A percentile compares a stretch with the other conserved stretches of the same genome.
Evolutionary conservation across 2,888 invertebrate genomes (phyloP).

Genomic region (Girardia tigrina): DNA sequence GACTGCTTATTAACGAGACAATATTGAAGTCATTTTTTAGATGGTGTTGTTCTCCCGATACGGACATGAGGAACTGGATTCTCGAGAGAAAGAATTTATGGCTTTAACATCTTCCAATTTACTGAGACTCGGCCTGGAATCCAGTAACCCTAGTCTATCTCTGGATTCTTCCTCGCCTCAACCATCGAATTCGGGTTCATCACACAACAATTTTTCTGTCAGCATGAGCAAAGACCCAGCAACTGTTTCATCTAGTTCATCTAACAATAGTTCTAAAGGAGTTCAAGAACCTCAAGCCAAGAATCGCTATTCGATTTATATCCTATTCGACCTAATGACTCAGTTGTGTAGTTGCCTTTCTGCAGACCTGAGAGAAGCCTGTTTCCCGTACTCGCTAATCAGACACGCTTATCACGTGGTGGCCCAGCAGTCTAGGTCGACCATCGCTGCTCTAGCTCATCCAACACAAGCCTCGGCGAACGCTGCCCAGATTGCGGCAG

Average conservation of each 20-base stretch:
- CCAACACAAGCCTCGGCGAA: neutral
- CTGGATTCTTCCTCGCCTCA: slow-evolving; percentile 18
- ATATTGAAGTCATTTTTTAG: too few relatives aligned
- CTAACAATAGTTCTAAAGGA: neutral
- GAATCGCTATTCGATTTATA: slow-evolving; percentile 87
- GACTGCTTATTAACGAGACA: too few relatives aligned
- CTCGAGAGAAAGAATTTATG: slow-evolving; percentile 83
- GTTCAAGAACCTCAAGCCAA: slow-evolving; percentile 52
- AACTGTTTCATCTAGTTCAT: slow-evolving; percentile 51
- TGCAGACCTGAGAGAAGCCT: slow-evolving; percentile 93
- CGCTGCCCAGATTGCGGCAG: neutral
- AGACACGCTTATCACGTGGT: slow-evolving; percentile 78
- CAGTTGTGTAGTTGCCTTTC: slow-evolving; percentile 94
- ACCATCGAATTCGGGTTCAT: neutral
- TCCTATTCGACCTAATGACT: slow-evolving; percentile 69
- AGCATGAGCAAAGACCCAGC: slow-evolving; percentile 56
- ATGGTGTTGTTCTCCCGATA: slow-evolving; percentile 10
- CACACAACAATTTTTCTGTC: neutral
- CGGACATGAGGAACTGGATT: slow-evolving; percentile 65
- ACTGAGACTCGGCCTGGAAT: slow-evolving; percentile 75
- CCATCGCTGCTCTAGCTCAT: slow-evolving; percentile 15
- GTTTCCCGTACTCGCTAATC: slow-evolving; percentile 93
- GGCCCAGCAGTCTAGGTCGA: slow-evolving; percentile 40
- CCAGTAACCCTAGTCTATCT: neutral
- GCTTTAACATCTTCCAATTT: slow-evolving; percentile 83